Evolutionary conservation across 1,140 invertebrate genomes (phyloP).

Genomic region (Trichonephila clavipes): DNA sequence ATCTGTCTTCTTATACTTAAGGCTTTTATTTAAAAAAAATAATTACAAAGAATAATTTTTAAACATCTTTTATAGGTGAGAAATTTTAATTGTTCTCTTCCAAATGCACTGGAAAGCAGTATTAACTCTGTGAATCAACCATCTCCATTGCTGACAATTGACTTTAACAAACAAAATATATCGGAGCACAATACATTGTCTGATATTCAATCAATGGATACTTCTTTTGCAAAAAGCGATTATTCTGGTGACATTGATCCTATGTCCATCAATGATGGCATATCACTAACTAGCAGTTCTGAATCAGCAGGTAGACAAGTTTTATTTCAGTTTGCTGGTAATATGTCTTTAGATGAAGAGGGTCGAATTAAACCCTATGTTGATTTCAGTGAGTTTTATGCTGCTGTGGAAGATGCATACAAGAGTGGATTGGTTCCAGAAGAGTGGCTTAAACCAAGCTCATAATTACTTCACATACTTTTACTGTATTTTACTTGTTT

Average conservation of each 20-base stretch:
- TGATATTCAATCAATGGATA: constrained; percentile 20
- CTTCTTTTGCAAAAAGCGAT: constrained; percentile 32
- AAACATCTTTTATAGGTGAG: constrained; percentile 82
- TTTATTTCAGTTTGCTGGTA: constrained; percentile 63
- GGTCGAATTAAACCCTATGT: constrained; percentile 90
- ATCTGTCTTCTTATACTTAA: no score
- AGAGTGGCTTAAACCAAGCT: constrained; percentile 54
- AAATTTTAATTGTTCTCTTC: constrained; percentile 91
- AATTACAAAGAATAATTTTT: no score
- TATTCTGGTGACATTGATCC: background rate
- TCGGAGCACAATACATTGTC: constrained; percentile 54
- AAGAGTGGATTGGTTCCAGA: constrained; percentile 77
- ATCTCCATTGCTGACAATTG: background rate
- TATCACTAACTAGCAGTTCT: constrained; percentile 77
- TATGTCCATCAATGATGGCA: constrained; percentile 33
- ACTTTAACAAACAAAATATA: background rate
- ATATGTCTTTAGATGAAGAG: constrained; percentile 83
- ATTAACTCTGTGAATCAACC: constrained; percentile 77
- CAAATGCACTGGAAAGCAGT: constrained; percentile 82
- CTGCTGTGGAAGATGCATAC: constrained; percentile 85
- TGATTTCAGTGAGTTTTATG: constrained; percentile 91
- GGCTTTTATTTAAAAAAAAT: no score
- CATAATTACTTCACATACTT: background rate
- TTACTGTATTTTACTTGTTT: background rate
- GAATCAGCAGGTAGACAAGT: constrained; percentile 72